Evolutionary conservation across 2,888 invertebrate species (phyloP).

Genomic region (Sicus ferrugineus): DNA sequence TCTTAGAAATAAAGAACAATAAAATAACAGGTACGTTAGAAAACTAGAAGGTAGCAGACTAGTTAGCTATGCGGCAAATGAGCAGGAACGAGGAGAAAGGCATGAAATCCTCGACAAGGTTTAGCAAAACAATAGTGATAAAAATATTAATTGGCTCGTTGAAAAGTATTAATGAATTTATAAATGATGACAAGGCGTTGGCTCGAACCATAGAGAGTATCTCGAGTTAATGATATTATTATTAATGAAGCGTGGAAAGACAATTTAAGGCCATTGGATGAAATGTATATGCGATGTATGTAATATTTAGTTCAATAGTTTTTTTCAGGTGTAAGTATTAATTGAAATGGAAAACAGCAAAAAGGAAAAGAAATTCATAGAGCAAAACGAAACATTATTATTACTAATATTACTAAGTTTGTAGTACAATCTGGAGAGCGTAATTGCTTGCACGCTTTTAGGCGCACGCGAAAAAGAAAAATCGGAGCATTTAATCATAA

Average conservation of each 20-base stretch:
- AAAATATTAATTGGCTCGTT: slow-evolving; percentile 32
- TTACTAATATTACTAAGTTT: too few species aligned
- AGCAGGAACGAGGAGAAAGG: slow-evolving; percentile 1
- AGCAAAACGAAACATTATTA: too few species aligned
- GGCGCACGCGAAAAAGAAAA: not conserved
- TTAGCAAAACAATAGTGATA: slow-evolving; percentile 11
- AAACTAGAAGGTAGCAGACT: not conserved
- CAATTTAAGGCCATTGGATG: too few species aligned
- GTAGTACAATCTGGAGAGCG: not conserved
- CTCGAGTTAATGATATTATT: too few species aligned
- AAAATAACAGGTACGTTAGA: not conserved
- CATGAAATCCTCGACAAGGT: slow-evolving; percentile 3
- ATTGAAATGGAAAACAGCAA: not conserved
- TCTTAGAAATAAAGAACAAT: not conserved
- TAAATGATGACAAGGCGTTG: slow-evolving; percentile 9
- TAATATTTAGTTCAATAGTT: too few species aligned
- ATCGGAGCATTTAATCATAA: too few species aligned
- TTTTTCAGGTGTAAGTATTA: too few species aligned
- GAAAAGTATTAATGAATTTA: slow-evolving; percentile 20
- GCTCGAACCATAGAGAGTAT: not conserved
- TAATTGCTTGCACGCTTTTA: slow-evolving; percentile 2
- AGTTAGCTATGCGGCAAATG: not conserved
- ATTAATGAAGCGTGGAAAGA: too few species aligned
- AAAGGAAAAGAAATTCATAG: too few species aligned
- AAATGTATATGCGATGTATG: too few species aligned